Percentiles rank a stretch among this genome's conserved stretches.
phyloP scores from a whole-genome alignment of 2,797 vertebrate genomes.

The Heterohyrax brucei region DNA sequence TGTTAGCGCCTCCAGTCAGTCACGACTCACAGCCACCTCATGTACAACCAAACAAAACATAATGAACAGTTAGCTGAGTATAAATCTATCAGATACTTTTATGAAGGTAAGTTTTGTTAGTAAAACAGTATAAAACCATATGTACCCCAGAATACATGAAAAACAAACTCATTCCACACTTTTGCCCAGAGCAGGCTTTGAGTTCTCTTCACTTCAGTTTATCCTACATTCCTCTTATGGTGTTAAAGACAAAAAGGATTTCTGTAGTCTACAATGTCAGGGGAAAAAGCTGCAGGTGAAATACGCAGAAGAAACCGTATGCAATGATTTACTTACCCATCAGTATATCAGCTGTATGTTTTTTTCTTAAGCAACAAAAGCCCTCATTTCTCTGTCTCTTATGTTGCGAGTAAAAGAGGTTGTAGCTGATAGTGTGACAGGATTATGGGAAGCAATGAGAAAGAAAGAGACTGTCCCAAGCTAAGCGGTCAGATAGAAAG shows the following conservation, averaged over 20 bases:
- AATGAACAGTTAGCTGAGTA: neutral
- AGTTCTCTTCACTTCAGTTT: constrained; percentile 19
- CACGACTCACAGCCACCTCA: no score
- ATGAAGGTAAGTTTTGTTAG: constrained; percentile 14
- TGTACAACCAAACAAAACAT: no score
- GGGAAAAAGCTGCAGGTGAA: constrained; percentile 15
- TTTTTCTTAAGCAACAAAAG: neutral
- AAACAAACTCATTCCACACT: neutral
- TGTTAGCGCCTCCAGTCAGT: no score
- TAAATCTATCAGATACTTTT: neutral
- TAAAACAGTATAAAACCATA: neutral
- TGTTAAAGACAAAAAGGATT: constrained; percentile 5
- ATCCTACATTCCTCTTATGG: constrained; percentile 52
- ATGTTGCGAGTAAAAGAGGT: neutral
- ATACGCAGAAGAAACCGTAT: neutral
- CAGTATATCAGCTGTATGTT: neutral
- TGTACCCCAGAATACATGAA: neutral
- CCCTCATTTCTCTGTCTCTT: neutral
- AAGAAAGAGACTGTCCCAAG: neutral
- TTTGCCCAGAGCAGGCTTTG: constrained; percentile 5
- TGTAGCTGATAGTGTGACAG: neutral
- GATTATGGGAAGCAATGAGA: no score
- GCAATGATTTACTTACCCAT: neutral
- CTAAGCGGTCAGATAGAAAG: neutral
- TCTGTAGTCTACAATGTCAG: constrained; percentile 39